These are phyloP conservation scores for Enteromius mattozi DNA, from an alignment of 2,797 vertebrate species.

Conservation along the genomic window DNA sequence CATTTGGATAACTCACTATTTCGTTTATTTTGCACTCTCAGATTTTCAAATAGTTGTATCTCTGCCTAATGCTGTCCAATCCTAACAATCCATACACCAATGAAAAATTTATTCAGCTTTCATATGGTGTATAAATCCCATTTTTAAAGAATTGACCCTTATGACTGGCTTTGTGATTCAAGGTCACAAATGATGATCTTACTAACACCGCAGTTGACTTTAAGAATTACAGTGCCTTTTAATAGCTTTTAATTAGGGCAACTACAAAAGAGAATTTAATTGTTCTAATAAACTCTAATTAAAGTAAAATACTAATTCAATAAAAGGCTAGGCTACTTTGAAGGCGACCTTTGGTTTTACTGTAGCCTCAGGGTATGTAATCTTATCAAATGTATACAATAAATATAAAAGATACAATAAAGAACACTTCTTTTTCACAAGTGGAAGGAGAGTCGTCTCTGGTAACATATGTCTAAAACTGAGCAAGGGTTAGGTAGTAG, in stretches of 20 bases:
- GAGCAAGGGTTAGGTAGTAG: conserved; percentile 9
- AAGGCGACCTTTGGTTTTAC: not conserved
- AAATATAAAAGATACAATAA: not conserved
- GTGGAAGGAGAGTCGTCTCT: not conserved
- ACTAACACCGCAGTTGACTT: not conserved
- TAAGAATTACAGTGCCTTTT: not conserved
- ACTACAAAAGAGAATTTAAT: not conserved
- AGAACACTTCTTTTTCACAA: not conserved
- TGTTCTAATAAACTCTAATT: not conserved
- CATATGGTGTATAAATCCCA: no score
- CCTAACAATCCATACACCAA: no score
- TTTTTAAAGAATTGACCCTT: no score
- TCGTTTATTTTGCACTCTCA: no score
- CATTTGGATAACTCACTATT: no score
- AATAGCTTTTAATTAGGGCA: not conserved
- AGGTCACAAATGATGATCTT: not conserved
- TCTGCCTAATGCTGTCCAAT: no score
- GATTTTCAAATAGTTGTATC: no score
- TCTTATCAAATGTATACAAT: not conserved
- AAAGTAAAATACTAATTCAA: not conserved
- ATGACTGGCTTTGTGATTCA: no score
- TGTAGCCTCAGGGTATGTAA: not conserved
- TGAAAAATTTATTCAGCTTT: no score
- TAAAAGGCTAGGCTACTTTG: not conserved
- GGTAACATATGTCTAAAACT: conserved; percentile 22